Evolutionary conservation across 2,113 vertebrate genomes (phyloP), one percentile per base, ranked within the genome.

Genomic region (Chaetodon auriga): DNA sequence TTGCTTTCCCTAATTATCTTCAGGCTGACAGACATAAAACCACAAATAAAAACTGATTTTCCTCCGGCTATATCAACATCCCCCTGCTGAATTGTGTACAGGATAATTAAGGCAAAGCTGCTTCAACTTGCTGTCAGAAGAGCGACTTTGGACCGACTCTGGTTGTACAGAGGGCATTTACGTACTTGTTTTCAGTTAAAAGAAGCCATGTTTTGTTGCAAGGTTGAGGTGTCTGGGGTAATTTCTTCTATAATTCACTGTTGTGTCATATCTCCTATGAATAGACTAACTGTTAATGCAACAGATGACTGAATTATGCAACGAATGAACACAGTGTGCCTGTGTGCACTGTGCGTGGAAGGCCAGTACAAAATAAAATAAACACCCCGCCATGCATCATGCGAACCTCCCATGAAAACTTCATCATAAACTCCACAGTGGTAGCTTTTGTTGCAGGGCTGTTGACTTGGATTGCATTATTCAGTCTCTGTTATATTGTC

Each of bases 231-330:
- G 78, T 60, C n/a, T 57, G 23, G 58, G 21, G 55, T 0, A 0
- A 19, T n/a, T 45, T 70, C 15, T 21, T n/a, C 4, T 19, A 41
- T 69, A 30, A 69, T 63, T 58, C 2, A 23, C 23, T 61, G 36
- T 18, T 58, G 58, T 49, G 18, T 72, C n/a, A 65, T 14, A 41
- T 78, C 49, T 64, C 30, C 41, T 21, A 35, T 83, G 81, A 87
- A 83, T 66, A 30, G 63, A 69, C 63, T 16, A 18, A 77, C 43
- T 89, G 80, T 87, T 65, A 48, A 0, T 46, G 25, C 62, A 63
- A 15, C 82, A 64, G 65, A 82, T 82, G 45, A 84, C 55, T 49
- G 5, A 23, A n/a, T 81, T 46, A 48, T 38, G 65, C 71, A 83
- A 83, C 63, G 60, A n/a, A 35, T n/a, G 43, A 80, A 25, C 72